phyloP scores from a whole-genome alignment of 1,140 invertebrate genomes.

The Danaus melanippus region DNA sequence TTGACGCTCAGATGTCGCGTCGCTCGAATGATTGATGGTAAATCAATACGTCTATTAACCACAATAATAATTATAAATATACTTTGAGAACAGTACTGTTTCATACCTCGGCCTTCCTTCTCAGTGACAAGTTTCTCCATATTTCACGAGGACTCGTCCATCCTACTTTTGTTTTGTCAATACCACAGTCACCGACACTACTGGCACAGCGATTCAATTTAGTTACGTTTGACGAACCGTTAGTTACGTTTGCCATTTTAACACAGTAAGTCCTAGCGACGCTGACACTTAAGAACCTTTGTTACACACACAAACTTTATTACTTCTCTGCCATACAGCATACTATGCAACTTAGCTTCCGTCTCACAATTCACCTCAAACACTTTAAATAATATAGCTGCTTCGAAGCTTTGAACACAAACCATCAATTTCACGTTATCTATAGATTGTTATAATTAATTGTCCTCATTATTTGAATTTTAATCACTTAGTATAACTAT shows the following conservation, averaged over 20 bases:
- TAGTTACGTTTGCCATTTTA: conserved; percentile 54
- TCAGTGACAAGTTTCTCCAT: conserved; percentile 63
- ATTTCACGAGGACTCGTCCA: conserved; percentile 65
- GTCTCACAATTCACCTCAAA: too few relatives aligned
- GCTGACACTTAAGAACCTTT: conserved; percentile 12
- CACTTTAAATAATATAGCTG: too few relatives aligned
- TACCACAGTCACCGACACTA: conserved; percentile 50
- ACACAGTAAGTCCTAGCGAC: conserved; percentile 22
- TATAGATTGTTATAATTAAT: too few relatives aligned
- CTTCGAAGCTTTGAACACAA: too few relatives aligned
- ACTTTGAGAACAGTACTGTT: conserved; percentile 3
- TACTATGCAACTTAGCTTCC: too few relatives aligned
- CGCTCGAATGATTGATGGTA: conserved; percentile 24
- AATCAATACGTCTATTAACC: conserved; percentile 25
- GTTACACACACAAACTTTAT: neutral
- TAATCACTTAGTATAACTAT: conserved; percentile 2
- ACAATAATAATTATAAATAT: conserved; percentile 17
- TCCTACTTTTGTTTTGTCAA: conserved; percentile 58
- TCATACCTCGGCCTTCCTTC: conserved; percentile 63
- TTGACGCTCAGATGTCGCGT: conserved; percentile 28
- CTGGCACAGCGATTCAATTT: conserved; percentile 59
- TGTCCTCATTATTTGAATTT: too few relatives aligned
- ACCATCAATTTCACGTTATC: too few relatives aligned
- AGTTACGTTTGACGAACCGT: conserved; percentile 40
- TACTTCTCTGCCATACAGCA: too few relatives aligned